A percentile compares a stretch with the other conserved stretches of the same genome.
phyloP scores from a whole-genome alignment of 2,797 vertebrate species.

The Sitta carolinensis region DNA sequence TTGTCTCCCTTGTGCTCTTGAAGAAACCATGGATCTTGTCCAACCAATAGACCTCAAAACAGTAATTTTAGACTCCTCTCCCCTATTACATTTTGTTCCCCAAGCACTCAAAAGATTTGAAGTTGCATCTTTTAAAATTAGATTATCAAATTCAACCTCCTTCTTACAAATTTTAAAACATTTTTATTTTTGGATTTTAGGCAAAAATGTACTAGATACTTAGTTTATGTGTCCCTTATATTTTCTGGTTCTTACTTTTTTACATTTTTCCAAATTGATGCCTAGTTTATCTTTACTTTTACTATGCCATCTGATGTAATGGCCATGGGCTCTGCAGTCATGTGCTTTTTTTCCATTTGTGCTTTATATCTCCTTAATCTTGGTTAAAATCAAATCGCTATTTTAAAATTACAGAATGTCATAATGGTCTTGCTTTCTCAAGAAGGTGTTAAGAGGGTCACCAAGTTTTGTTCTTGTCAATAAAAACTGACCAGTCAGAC shows the following conservation, averaged over 20 bases:
- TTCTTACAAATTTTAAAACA: not conserved
- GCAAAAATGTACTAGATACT: not conserved
- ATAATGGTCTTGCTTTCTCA: not conserved
- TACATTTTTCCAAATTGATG: not conserved
- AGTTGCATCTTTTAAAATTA: not conserved
- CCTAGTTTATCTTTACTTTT: not conserved
- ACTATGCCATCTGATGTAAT: not conserved
- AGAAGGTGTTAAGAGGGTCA: fast-evolving
- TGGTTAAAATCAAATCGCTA: not conserved
- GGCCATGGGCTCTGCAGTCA: not conserved
- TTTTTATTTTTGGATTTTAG: not conserved
- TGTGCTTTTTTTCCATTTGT: not conserved
- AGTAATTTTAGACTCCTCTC: not conserved
- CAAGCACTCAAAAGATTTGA: not conserved
- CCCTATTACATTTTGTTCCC: not conserved
- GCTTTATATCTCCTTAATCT: not conserved
- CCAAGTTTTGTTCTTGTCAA: not conserved
- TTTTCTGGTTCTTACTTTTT: not conserved
- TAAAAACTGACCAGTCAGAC: not conserved
- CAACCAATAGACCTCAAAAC: not conserved
- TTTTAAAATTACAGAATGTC: not conserved
- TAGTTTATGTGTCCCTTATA: not conserved
- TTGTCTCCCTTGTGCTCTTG: not conserved
- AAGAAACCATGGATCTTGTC: not conserved
- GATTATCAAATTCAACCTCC: not conserved